Evolutionary conservation across 2,888 invertebrate species (phyloP), one percentile per base, ranked within the genome.

Genomic region (Luperina testacea): DNA sequence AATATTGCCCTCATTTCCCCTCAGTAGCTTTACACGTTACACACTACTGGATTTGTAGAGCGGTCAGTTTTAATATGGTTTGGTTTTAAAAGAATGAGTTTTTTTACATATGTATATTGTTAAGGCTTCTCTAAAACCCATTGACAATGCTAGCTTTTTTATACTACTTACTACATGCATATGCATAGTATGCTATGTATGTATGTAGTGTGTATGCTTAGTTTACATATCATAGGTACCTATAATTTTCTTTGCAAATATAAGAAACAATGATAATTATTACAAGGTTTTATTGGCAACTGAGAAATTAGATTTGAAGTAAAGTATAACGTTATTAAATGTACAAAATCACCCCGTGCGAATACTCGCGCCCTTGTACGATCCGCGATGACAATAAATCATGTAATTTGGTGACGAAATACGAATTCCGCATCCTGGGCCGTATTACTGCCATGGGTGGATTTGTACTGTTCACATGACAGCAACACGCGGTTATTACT

Each of bases 301-400:
- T 38, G 17, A 42, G 38, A 61, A 61, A 42, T 42, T 20, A 42
- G n/a, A n/a, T 7, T 61, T 42, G 7, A 61, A 61, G 20, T 42
- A 11, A 59, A 38, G 6, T n/a, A 42, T 59, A 38, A 20, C 7
- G 0, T 15, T 70, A n/a, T n/a, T 32, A 71, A 71, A 71, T 42
- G n/a, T n/a, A 77, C 17, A 83, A 87, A 85, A 61, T 71, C 86
- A 83, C 88, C 88, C 89, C 85, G 90, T 91, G 90, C 87, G 83
- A 65, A 78, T 45, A 68, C 51, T 68, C 64, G 48, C 83, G 91
- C 91, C 82, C 87, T 89, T 82, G 90, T 90, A 87, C 92, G 92
- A 95, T 95, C 93, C 92, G 88, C 90, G 91, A 94, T 94, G 94
- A 95, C 94, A 96, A 96, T 96, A 96, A 96, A 96, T 96, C 96